These are phyloP conservation scores for Synergus umbraculus DNA, from an alignment of 2,888 invertebrate genomes.

Conservation along the genomic window DNA sequence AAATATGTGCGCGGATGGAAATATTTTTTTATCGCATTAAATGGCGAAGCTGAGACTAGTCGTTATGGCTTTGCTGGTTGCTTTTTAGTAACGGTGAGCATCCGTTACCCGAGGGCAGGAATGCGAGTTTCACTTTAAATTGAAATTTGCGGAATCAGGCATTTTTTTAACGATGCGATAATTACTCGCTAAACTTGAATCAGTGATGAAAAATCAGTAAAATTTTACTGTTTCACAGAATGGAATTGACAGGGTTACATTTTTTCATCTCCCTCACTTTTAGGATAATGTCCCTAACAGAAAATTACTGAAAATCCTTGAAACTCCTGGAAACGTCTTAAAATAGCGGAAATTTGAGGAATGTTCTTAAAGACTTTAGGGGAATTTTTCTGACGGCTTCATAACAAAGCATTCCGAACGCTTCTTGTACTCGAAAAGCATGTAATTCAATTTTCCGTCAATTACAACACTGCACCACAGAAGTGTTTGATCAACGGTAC, in stretches of 20 bases:
- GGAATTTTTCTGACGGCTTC: not conserved
- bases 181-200: not conserved
- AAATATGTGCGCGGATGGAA: not conserved
- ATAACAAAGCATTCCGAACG: not conserved
- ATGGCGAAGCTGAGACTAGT: slow-evolving; percentile 1
- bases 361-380: no score
- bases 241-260: no score
- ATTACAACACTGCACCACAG: slow-evolving; percentile 21
- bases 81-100: slow-evolving; percentile 31
- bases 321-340: no score
- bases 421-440: not conserved
- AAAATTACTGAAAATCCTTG: no score
- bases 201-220: no score
- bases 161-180: not conserved
- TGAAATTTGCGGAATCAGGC: slow-evolving; percentile 29
- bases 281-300: no score
- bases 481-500: slow-evolving; percentile 25
- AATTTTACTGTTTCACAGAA: no score
- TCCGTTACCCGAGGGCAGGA: slow-evolving; percentile 38
- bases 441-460: slow-evolving; percentile 36
- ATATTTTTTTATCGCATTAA: not conserved
- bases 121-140: slow-evolving; percentile 36
- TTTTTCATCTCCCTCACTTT: no score
- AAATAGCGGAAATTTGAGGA: no score
- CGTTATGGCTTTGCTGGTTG: slow-evolving; percentile 32